Evolutionary conservation across 2,113 vertebrate species (phyloP).

Genomic region (Prochilodus magdalenae): DNA sequence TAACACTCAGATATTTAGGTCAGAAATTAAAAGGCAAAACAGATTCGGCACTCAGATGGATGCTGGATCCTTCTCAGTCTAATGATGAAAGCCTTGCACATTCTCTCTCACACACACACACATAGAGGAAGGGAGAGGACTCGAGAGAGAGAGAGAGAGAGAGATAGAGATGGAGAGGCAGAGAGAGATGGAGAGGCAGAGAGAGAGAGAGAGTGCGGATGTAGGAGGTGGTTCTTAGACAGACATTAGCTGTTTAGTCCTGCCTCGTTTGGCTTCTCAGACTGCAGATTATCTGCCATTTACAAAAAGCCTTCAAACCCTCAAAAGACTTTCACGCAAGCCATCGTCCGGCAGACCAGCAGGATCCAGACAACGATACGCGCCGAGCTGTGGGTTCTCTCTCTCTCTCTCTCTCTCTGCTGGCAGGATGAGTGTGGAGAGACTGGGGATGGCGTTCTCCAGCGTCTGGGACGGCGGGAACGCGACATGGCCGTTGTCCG

Average conservation of each 20-base stretch:
- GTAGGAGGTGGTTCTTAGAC: constrained; percentile 78
- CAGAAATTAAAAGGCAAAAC: constrained; percentile 41
- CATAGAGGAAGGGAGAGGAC: constrained; percentile 17
- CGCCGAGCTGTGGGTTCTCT: constrained; percentile 26
- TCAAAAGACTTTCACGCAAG: constrained; percentile 5
- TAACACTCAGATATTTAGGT: constrained; percentile 19
- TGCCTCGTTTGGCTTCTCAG: constrained; percentile 71
- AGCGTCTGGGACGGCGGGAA: constrained; percentile 67
- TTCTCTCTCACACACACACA: constrained; percentile 23
- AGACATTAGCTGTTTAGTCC: constrained; percentile 66
- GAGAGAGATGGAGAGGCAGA: background rate
- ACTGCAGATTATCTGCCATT: constrained; percentile 62
- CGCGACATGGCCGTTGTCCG: constrained; percentile 62
- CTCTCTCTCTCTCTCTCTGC: constrained; percentile 3
- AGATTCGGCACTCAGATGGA: constrained; percentile 15
- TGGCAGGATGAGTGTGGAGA: constrained; percentile 42
- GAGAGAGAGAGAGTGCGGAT: constrained; percentile 50
- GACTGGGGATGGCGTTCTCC: constrained; percentile 53
- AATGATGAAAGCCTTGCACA: constrained; percentile 11
- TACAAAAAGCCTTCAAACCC: constrained; percentile 42
- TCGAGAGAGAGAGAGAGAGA: constrained; percentile 18
- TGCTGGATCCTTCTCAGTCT: constrained; percentile 36
- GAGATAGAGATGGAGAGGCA: constrained; percentile 23
- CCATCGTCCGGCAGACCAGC: background rate
- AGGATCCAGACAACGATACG: background rate